Evolutionary conservation across 2,113 vertebrate genomes (phyloP).

Genomic region (Taxidea taxus): DNA sequence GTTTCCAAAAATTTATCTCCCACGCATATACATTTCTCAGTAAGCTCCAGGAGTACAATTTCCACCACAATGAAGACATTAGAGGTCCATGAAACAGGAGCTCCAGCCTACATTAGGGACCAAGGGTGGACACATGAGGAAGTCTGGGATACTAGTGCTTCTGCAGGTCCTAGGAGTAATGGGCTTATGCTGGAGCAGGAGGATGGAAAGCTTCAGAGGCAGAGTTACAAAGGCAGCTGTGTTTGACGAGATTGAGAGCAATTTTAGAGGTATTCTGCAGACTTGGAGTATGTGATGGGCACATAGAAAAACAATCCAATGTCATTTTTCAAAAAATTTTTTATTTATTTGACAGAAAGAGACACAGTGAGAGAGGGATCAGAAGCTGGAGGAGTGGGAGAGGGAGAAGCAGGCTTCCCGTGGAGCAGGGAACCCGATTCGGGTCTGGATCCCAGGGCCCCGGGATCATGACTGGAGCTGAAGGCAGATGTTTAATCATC

Average conservation of each 20-base stretch:
- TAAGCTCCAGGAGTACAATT: neutral
- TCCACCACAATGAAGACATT: neutral
- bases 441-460: too few relatives aligned
- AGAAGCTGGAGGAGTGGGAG: too few relatives aligned
- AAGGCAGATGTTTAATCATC: too few relatives aligned
- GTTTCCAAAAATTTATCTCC: neutral
- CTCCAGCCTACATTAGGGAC: neutral
- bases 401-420: too few relatives aligned
- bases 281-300: neutral
- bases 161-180: neutral
- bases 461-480: too few relatives aligned
- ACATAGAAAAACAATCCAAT: neutral
- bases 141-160: neutral
- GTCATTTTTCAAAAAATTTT: neutral
- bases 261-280: neutral
- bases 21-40: neutral
- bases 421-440: too few relatives aligned
- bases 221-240: neutral
- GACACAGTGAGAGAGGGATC: too few relatives aligned
- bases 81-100: neutral
- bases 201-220: neutral
- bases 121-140: neutral
- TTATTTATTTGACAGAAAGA: too few relatives aligned
- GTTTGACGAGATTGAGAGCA: neutral
- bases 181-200: neutral